Conservation (phyloP, 2,113 vertebrate genomes). For the Lonchura striata region DNA sequence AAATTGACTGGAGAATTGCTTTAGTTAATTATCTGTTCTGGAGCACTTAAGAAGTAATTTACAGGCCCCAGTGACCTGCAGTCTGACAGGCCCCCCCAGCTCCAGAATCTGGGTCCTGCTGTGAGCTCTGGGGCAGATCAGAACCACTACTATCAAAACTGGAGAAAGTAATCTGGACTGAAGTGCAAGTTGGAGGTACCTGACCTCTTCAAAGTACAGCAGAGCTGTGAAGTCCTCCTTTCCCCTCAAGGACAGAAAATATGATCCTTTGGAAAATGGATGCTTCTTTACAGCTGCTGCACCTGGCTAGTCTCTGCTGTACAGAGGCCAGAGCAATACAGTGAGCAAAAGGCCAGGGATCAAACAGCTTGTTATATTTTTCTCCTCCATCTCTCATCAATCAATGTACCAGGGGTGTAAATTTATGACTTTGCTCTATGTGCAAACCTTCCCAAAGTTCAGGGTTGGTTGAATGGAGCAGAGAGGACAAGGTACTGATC, state of each 20-base stretch:
- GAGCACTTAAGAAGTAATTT: not conserved
- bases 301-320: not conserved
- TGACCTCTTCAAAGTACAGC: not conserved
- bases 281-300: slow-evolving; percentile 3
- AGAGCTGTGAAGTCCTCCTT: not conserved
- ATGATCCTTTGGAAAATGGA: not conserved
- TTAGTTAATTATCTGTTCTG: not conserved
- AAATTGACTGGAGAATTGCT: not conserved
- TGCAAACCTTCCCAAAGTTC: not conserved
- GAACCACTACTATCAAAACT: not conserved
- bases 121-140: not conserved
- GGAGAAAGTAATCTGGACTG: not conserved
- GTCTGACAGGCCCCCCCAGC: not conserved
- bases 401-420: not conserved
- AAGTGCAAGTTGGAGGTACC: not conserved
- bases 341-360: not conserved
- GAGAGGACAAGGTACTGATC: not conserved
- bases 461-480: not conserved
- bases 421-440: not conserved
- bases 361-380: not conserved
- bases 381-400: not conserved
- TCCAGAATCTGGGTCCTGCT: not conserved
- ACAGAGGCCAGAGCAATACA: not conserved
- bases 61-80: not conserved
- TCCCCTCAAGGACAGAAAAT: not conserved